Evolutionary conservation across 30 jellyfish, hydroid and myxozoan genomes (phyloP), one percentile per base, ranked within the genome.

Genomic region (Rhopilema esculentum): DNA sequence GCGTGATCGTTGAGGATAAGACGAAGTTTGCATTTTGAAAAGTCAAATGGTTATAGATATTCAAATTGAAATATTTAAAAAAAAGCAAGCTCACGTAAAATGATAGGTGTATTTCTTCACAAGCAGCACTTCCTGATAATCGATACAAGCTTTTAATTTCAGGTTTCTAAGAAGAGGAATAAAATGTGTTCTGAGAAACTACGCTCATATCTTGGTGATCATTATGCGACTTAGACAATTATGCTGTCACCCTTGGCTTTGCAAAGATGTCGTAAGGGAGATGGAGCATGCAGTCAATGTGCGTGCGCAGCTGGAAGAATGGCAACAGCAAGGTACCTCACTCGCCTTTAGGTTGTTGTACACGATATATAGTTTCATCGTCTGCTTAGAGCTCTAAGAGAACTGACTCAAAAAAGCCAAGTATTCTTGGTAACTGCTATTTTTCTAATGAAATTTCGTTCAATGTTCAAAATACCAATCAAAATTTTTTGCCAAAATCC

Each of bases 201-300:
- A 88, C 67, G 97, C 97, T 23, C 81, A 83, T 53, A 63, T 88
- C 18, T 48, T 88, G 83, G 97, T 81, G 72, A 88, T 88, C 40
- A 88, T 88, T 70, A 88, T 88, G 97, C 72, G 97, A 16, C 73
- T 88, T 15, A 92, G 97, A 0, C 97, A 88, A 88, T 67, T 88
- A 16, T 88, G 97, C 66, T 88, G 97, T 69, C 97, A 88, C 67
- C 97, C 97, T 27, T 26, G 79, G 75, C 88, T 88, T 26, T 88
- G 97, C 29, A 65, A 20, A 40, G 72, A 71, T 22, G 90, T 83
- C 62, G 23, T 88, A n/a, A 33, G 77, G n/a, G 82, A 88, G 49
- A 49, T 88, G 85, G 92, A 79, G 61, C 86, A 88, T 27, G 92
- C 97, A 25, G 27, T 80, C 79, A 91, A 88, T 9, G 75, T 88